Conservation (phyloP, 2,113 vertebrate species). For the Bolborhynchus lineola region DNA sequence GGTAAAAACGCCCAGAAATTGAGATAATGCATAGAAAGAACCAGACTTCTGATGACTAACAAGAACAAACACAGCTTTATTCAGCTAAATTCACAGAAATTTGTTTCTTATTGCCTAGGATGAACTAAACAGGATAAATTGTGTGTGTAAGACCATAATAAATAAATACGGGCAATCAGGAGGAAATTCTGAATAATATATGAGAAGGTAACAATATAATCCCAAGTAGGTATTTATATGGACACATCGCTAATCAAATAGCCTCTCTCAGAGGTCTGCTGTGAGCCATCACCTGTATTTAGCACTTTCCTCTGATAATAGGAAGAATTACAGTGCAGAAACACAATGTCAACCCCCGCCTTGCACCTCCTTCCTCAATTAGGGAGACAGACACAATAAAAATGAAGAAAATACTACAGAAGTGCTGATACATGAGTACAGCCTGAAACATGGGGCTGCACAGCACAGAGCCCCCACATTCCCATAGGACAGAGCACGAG, state of each 20-base stretch:
- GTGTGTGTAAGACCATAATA: not conserved
- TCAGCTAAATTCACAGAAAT: conserved; percentile 13
- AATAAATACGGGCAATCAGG: not conserved
- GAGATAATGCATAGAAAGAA: conserved; percentile 28
- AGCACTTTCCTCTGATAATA: not conserved
- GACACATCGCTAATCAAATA: not conserved
- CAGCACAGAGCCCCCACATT: not conserved
- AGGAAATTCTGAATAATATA: not conserved
- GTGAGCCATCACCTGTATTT: not conserved
- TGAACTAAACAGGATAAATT: not conserved
- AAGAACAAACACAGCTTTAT: conserved; percentile 24
- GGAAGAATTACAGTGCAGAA: not conserved
- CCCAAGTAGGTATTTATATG: not conserved
- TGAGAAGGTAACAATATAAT: not conserved
- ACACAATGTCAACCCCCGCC: not conserved
- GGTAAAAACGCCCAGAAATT: conserved; percentile 36
- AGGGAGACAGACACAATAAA: not conserved
- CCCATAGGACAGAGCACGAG: not conserved
- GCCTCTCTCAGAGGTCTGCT: not conserved
- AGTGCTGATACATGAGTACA: not conserved
- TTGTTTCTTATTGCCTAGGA: not conserved
- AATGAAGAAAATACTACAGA: not conserved
- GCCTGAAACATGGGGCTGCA: accelerated
- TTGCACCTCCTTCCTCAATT: not conserved
- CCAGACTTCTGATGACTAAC: conserved; percentile 1